phyloP scores from a whole-genome alignment of 2,888 invertebrate species.

The Lutraria lutraria region DNA sequence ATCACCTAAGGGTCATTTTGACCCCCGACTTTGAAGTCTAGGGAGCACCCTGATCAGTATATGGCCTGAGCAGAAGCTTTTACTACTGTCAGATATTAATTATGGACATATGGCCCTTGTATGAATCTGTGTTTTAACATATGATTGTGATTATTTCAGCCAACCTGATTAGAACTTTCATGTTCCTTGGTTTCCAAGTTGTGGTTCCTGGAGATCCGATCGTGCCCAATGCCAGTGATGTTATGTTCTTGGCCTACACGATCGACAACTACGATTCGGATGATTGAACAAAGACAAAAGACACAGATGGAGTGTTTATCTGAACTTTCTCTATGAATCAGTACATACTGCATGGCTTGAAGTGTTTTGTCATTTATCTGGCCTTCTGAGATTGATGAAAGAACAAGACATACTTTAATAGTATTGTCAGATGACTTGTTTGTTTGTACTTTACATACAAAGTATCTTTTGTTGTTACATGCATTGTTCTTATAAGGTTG shows the following conservation, averaged over 20 bases:
- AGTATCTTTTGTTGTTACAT: no score
- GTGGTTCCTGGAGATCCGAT: constrained; percentile 92
- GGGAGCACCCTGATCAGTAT: no score
- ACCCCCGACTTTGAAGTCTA: no score
- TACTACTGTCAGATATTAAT: no score
- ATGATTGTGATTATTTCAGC: constrained; percentile 87
- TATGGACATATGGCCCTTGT: no score
- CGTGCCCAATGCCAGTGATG: constrained; percentile 91
- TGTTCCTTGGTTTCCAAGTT: constrained; percentile 97
- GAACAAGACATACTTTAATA: no score
- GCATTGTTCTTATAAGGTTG: not conserved
- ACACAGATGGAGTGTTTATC: constrained; percentile 22
- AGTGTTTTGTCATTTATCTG: not conserved
- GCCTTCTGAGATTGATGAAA: no score
- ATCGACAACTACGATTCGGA: constrained; percentile 81
- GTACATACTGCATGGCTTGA: not conserved
- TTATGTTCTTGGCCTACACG: constrained; percentile 89
- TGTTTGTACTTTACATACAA: no score
- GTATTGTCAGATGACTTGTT: no score
- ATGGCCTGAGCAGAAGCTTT: no score
- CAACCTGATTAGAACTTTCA: constrained; percentile 96
- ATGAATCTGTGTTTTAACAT: no score
- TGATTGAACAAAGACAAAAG: constrained; percentile 41
- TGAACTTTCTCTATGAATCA: not conserved
- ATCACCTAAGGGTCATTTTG: no score